Evolutionary conservation across 2,113 vertebrate genomes (phyloP).

Genomic region (Poeciliopsis prolifica): DNA sequence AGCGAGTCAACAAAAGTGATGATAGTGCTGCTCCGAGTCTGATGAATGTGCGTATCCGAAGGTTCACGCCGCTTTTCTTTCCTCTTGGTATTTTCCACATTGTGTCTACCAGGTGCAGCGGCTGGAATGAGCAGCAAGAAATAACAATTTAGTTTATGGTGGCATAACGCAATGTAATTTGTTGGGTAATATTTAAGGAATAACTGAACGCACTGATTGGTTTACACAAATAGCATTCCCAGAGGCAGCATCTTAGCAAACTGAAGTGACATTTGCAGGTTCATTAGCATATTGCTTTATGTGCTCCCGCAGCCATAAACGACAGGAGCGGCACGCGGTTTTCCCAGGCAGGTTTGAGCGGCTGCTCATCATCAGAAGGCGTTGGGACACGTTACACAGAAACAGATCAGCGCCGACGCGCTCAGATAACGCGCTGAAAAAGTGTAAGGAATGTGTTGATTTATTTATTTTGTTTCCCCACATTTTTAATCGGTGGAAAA

Average conservation of each 20-base stretch:
- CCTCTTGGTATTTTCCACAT: not conserved
- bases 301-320: not conserved
- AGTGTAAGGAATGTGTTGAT: not conserved
- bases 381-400: not conserved
- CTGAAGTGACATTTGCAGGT: slow-evolving; percentile 10
- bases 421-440: not conserved
- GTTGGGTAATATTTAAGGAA: not conserved
- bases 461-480: not conserved
- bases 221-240: slow-evolving; percentile 3
- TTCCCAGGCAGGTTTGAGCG: not conserved
- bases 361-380: slow-evolving; percentile 1
- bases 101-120: not conserved
- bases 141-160: not conserved
- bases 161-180: not conserved
- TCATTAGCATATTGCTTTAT: slow-evolving; percentile 5
- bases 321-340: too few relatives aligned
- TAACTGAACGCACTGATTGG: not conserved
- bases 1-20: not conserved
- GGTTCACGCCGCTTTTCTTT: not conserved
- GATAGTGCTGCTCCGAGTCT: not conserved
- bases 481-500: too few relatives aligned
- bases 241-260: not conserved
- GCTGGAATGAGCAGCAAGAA: not conserved
- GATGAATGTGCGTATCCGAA: not conserved
- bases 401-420: not conserved